These are phyloP conservation scores for Subacronicta megacephala DNA, from an alignment of 2,888 invertebrate species.

Conservation along the genomic window DNA sequence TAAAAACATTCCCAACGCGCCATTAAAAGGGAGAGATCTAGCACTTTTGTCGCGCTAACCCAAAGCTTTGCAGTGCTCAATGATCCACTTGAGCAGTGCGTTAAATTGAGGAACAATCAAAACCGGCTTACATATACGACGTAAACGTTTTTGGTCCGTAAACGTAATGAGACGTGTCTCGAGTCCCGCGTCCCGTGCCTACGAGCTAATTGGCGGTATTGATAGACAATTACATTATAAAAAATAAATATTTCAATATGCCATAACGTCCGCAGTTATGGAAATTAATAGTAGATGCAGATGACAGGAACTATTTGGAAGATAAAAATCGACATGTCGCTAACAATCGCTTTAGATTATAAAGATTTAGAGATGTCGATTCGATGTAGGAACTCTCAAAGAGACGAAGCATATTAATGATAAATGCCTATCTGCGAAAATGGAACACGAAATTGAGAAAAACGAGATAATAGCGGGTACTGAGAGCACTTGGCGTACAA, in stretches of 20 bases:
- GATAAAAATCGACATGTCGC: not conserved
- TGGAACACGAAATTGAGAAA: too few relatives aligned
- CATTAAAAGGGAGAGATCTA: slow-evolving; percentile 67
- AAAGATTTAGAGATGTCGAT: too few relatives aligned
- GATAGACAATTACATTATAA: slow-evolving; percentile 38
- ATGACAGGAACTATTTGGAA: slow-evolving; percentile 16
- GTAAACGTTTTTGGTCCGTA: slow-evolving; percentile 49
- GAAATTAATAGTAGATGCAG: not conserved
- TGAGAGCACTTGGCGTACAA: not conserved
- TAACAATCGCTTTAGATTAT: too few relatives aligned
- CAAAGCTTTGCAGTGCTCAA: slow-evolving; percentile 77
- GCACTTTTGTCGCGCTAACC: slow-evolving; percentile 65
- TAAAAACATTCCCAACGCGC: slow-evolving; percentile 74
- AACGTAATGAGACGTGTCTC: slow-evolving; percentile 19
- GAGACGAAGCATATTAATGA: too few relatives aligned
- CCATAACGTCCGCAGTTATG: not conserved
- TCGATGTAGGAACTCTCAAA: too few relatives aligned
- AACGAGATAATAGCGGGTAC: too few relatives aligned
- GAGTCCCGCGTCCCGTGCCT: slow-evolving; percentile 8
- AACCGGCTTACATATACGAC: slow-evolving; percentile 29
- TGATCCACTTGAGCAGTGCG: slow-evolving; percentile 56
- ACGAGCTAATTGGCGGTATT: slow-evolving; percentile 42
- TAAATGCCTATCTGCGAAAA: too few relatives aligned
- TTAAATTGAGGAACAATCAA: slow-evolving; percentile 58
- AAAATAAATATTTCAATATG: slow-evolving; percentile 19